Evolutionary conservation across 2,113 vertebrate species (phyloP).

Genomic region (Todiramphus chloris): DNA sequence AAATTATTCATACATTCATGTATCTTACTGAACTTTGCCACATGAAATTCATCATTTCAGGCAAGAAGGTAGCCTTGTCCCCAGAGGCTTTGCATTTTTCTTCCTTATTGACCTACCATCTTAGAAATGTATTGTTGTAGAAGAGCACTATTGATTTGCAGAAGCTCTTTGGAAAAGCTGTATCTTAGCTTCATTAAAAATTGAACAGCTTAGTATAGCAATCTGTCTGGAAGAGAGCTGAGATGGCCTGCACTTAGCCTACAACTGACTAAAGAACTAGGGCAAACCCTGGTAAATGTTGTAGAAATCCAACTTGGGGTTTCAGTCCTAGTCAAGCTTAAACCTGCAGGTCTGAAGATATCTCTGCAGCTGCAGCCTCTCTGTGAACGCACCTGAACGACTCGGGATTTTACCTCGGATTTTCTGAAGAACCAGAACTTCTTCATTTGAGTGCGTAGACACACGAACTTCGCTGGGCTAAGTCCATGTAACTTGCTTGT

Average conservation of each 20-base stretch:
- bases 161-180: slow-evolving; percentile 9
- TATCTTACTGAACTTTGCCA: background rate
- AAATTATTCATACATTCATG: background rate
- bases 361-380: background rate
- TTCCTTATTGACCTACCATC: slow-evolving; percentile 17
- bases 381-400: background rate
- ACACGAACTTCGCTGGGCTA: background rate
- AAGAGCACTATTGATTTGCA: slow-evolving; percentile 39
- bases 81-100: background rate
- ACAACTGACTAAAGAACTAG: background rate
- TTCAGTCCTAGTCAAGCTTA: background rate
- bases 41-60: background rate
- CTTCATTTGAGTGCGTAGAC: background rate
- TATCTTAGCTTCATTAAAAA: slow-evolving; percentile 50
- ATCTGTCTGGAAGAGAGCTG: background rate
- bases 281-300: background rate
- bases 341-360: background rate
- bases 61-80: background rate
- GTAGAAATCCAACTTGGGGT: background rate
- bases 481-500: rapidly evolving
- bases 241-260: background rate
- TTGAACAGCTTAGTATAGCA: background rate
- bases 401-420: background rate
- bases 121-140: background rate
- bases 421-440: background rate